phyloP scores from a whole-genome alignment of 2,797 vertebrate genomes.

The Amphiprion clarkii region DNA sequence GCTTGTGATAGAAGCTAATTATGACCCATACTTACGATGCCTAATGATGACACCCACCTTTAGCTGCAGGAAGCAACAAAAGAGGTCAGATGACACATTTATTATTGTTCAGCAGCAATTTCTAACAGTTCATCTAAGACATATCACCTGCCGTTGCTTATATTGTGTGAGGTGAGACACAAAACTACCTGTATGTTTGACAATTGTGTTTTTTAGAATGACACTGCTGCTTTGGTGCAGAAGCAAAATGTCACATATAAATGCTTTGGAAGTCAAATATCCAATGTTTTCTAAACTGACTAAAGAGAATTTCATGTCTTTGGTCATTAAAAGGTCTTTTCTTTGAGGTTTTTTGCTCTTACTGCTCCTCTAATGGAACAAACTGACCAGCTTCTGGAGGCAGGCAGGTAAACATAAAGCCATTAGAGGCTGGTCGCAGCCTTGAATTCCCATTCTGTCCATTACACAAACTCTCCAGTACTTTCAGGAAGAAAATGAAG shows the following conservation, averaged over 20 bases:
- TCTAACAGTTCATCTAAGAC: too few species aligned
- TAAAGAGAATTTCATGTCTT: rapidly evolving
- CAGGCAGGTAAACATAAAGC: slow-evolving; percentile 48
- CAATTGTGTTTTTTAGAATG: not conserved
- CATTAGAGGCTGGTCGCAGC: slow-evolving; percentile 41
- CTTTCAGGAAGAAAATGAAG: not conserved
- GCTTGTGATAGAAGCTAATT: too few species aligned
- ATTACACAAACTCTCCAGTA: slow-evolving; percentile 14
- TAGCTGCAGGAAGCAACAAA: too few species aligned
- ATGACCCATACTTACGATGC: too few species aligned
- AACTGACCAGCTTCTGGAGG: not conserved
- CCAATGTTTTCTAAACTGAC: not conserved
- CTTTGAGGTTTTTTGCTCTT: not conserved
- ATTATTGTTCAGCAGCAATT: too few species aligned
- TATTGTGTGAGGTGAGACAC: too few species aligned
- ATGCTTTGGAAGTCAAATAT: not conserved
- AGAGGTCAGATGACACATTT: too few species aligned
- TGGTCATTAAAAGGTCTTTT: not conserved
- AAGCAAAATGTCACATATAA: not conserved
- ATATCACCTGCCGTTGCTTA: too few species aligned
- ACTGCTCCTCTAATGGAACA: slow-evolving; percentile 53
- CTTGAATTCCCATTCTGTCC: slow-evolving; percentile 44
- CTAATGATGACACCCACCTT: too few species aligned
- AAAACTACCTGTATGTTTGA: too few species aligned
- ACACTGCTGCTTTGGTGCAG: not conserved